A percentile compares a stretch with the other conserved stretches of the same genome.
phyloP scores from a whole-genome alignment of 2,888 invertebrate species.

The Leptopilina myrica region DNA sequence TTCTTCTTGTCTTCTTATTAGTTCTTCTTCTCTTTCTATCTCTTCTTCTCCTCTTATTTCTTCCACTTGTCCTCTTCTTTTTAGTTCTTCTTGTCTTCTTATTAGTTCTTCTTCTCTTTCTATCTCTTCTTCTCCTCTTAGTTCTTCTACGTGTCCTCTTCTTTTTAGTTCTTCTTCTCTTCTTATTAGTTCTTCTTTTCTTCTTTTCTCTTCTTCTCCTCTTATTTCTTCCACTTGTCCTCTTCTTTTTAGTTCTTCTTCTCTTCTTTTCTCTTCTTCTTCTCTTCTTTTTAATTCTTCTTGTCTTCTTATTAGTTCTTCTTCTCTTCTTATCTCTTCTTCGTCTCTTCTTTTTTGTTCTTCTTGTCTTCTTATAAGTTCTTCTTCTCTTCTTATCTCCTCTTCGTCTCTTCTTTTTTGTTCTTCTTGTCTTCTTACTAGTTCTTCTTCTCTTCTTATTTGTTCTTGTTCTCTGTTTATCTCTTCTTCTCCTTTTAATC shows the following conservation, averaged over 20 bases:
- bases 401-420: background rate
- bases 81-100: background rate
- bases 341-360: background rate
- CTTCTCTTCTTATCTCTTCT: background rate
- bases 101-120: background rate
- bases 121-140: background rate
- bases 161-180: background rate
- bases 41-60: background rate
- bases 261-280: background rate
- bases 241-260: background rate
- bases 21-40: background rate
- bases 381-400: background rate
- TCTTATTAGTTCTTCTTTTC: background rate
- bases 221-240: background rate
- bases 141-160: background rate
- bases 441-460: background rate
- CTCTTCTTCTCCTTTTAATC: background rate
- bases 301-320: background rate
- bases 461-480: background rate
- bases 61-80: too few species aligned
- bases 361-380: too few species aligned
- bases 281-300: background rate
- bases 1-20: background rate
- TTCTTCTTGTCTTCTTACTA: too few species aligned
- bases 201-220: conserved; percentile 22